Percentiles rank a stretch among this genome's conserved stretches.
These are phyloP conservation scores for Alectura lathami DNA, from an alignment of 2,113 vertebrate species.

Conservation along the genomic window DNA sequence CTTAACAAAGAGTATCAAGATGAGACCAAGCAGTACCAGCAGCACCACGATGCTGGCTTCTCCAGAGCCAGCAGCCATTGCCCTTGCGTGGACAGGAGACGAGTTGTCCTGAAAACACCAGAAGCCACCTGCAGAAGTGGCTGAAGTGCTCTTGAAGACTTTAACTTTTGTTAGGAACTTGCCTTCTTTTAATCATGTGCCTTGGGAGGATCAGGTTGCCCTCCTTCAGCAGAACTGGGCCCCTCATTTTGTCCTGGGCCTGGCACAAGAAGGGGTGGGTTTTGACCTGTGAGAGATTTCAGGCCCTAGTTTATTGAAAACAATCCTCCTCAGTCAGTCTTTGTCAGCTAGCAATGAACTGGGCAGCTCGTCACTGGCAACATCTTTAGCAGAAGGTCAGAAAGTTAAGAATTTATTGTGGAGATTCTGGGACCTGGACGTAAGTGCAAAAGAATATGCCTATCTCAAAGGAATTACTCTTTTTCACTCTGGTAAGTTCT, in stretches of 20 bases:
- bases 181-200: constrained; percentile 57
- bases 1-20: neutral
- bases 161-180: constrained; percentile 63
- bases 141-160: constrained; percentile 64
- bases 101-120: constrained; percentile 34
- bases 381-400: constrained; percentile 24
- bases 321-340: constrained; percentile 56
- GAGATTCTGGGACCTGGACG: constrained; percentile 50
- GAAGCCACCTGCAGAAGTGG: constrained; percentile 13
- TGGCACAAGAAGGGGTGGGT: constrained; percentile 60
- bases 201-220: constrained; percentile 50
- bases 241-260: constrained; percentile 54
- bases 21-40: neutral
- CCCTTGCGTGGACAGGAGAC: neutral
- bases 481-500: constrained; percentile 61
- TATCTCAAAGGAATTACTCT: constrained; percentile 69
- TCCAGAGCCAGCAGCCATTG: neutral
- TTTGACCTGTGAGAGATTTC: constrained; percentile 61
- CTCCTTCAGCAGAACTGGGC: constrained; percentile 52
- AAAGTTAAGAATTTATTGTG: constrained; percentile 52
- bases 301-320: constrained; percentile 54
- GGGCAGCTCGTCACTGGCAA: neutral
- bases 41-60: too few relatives aligned
- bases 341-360: neutral
- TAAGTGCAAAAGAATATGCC: constrained; percentile 60